Percentiles rank a stretch among this genome's conserved stretches.
phyloP scores from a whole-genome alignment of 2,113 vertebrate species.

The Phyllostomus hastatus region DNA sequence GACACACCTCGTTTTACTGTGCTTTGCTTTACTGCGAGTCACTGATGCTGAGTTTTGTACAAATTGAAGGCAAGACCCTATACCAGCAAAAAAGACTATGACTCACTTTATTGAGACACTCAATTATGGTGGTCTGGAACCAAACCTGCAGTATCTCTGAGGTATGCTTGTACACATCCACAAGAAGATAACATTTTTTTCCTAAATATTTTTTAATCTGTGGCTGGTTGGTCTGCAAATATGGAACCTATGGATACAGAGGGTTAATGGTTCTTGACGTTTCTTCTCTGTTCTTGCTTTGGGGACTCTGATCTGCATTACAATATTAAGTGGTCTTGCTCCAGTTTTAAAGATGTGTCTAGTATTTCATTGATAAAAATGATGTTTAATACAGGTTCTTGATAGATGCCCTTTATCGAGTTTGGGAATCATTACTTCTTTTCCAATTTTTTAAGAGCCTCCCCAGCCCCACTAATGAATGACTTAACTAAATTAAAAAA shows the following conservation, averaged over 20 bases:
- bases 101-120: background rate
- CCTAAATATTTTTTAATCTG: background rate
- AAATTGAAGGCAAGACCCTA: background rate
- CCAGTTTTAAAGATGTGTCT: background rate
- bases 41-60: background rate
- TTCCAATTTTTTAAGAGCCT: background rate
- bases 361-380: background rate
- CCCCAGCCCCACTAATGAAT: background rate
- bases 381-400: background rate
- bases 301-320: background rate
- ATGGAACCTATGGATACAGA: background rate
- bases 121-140: background rate
- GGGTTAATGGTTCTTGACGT: background rate
- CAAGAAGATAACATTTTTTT: background rate
- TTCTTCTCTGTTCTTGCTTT: constrained; percentile 3
- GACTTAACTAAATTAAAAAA: background rate
- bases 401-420: background rate
- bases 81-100: background rate
- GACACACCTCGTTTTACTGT: background rate
- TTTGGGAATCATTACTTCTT: background rate
- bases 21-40: background rate
- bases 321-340: background rate
- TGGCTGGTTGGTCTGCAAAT: background rate
- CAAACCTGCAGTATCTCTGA: background rate
- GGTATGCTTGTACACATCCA: background rate